Percentiles rank a stretch among this genome's conserved stretches.
Evolutionary conservation across 2,888 invertebrate species (phyloP).

Genomic region (Masnerella sp.): DNA sequence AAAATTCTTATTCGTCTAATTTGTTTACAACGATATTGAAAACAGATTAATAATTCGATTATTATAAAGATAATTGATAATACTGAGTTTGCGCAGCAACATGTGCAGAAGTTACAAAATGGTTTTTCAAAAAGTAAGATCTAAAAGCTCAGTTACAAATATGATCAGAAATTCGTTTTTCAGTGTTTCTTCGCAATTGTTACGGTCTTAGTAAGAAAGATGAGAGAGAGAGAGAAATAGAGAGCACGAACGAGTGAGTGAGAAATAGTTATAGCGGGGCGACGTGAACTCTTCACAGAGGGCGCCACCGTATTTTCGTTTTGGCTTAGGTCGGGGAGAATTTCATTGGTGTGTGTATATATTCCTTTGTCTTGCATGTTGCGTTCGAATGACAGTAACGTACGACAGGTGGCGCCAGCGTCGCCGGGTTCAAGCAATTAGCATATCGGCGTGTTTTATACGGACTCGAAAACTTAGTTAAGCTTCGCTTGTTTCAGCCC

Average conservation of each 20-base stretch:
- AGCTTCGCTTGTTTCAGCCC: slow-evolving; percentile 8
- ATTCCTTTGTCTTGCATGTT: slow-evolving; percentile 19
- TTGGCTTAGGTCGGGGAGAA: too few relatives aligned
- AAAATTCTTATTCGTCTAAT: too few relatives aligned
- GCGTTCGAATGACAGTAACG: background rate
- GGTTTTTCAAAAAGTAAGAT: too few relatives aligned
- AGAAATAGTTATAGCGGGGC: background rate
- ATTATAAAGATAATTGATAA: too few relatives aligned
- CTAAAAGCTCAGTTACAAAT: too few relatives aligned
- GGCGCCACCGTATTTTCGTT: background rate
- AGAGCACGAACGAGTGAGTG: background rate
- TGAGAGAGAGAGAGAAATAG: slow-evolving; percentile 8
- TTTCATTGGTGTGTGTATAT: slow-evolving; percentile 21
- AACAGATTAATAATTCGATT: too few relatives aligned
- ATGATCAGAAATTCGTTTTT: too few relatives aligned
- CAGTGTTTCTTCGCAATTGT: slow-evolving; percentile 40
- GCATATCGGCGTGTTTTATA: slow-evolving; percentile 42
- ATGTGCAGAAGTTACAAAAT: too few relatives aligned
- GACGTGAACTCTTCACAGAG: background rate
- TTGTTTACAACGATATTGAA: too few relatives aligned
- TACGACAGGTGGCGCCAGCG: background rate
- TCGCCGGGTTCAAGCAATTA: slow-evolving; percentile 30
- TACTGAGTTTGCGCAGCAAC: too few relatives aligned
- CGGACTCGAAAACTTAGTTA: slow-evolving; percentile 30
- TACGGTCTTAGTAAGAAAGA: slow-evolving; percentile 21